Evolutionary conservation across 2,113 vertebrate species (phyloP), one percentile per base, ranked within the genome.

Genomic region (human): DNA sequence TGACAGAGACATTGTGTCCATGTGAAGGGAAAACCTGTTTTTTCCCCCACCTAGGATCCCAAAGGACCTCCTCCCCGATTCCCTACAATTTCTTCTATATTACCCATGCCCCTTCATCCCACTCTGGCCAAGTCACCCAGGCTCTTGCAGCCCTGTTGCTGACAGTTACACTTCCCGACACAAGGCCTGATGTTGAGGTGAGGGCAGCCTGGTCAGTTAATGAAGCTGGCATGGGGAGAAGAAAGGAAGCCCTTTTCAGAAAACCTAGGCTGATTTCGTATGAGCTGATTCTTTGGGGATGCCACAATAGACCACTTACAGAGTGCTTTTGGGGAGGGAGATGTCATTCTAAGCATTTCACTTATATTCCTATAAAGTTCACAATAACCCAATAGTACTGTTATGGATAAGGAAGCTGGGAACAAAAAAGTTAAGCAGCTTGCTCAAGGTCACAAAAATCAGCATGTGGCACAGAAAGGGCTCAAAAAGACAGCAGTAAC

Each of bases 51-150:
- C 64, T 35, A n/a, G 30, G 55, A 50, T 18, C 59, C 35, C 35
- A 27, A 40, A 18, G 38, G 0, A 22, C 6, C 22, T 40, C 7
- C 0, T 9, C 0, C 35, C 17, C 1, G 6, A n/a, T 25, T 76
- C 27, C 38, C 38, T 76, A 80, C 35, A 17, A 20, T 70, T 55
- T 79, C 40, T 30, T 64, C 78, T 64, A 27, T n/a, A n/a, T 82
- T 25, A 68, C 48, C 61, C 35, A 10, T 6, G 1, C 23, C 30
- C 45, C 2, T 72, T 45, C 10, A 81, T 10, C 57, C 27, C 17
- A 75, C 22, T 48, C 35, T 61, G 32, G 48, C 35, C 40, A 73
- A 73, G 20, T 50, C 12, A 45, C 66, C 25, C 5, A 22, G n/a
- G 35, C 8, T 66, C 38, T 38, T 55, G 30, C 50, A 55, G 68